Conservation (phyloP, 2,113 vertebrate genomes). For the Turnix velox region DNA sequence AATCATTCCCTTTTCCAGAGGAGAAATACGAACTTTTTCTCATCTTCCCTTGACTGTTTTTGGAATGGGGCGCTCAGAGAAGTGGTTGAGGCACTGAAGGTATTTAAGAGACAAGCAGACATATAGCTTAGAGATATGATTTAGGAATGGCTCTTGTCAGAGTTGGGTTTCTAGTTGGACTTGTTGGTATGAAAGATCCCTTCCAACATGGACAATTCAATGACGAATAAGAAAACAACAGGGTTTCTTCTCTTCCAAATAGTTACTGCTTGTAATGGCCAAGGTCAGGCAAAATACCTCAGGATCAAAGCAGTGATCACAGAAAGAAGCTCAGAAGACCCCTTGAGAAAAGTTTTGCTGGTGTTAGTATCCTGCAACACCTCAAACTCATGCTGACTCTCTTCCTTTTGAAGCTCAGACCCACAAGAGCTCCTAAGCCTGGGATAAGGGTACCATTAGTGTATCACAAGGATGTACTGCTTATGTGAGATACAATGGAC, state of each 20-base stretch:
- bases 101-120: too few relatives aligned
- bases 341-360: rapidly evolving
- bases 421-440: neutral
- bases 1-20: neutral
- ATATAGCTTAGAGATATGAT: too few relatives aligned
- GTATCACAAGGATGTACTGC: neutral
- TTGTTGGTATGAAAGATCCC: too few relatives aligned
- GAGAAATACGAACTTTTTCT: neutral
- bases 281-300: neutral
- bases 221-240: neutral
- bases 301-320: neutral
- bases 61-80: too few relatives aligned
- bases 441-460: rapidly evolving
- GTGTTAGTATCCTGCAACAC: neutral
- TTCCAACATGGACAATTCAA: too few relatives aligned
- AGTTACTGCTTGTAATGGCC: neutral
- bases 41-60: neutral
- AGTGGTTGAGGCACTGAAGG: too few relatives aligned
- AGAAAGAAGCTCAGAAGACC: neutral
- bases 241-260: neutral
- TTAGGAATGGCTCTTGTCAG: too few relatives aligned
- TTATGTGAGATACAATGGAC: rapidly evolving
- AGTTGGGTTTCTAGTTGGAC: too few relatives aligned
- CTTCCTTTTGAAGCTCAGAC: neutral
- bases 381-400: neutral